Evolutionary conservation across 2,888 invertebrate species (phyloP).

Genomic region (Melitaea athalia): DNA sequence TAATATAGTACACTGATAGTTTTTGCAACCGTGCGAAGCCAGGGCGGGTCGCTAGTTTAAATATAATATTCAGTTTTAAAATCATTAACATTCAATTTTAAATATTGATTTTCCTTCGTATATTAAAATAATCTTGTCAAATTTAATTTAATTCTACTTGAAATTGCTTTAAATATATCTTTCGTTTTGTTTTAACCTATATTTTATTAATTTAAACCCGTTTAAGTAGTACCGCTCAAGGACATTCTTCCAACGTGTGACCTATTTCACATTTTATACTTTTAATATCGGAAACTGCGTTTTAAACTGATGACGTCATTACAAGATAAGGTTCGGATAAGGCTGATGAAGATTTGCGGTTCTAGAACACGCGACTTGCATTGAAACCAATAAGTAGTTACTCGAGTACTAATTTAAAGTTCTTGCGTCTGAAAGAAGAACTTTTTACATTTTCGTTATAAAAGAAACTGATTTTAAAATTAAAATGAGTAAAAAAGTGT

Average conservation of each 20-base stretch:
- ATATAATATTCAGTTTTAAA: no score
- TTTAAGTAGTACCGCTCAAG: background rate
- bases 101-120: no score
- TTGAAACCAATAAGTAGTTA: background rate
- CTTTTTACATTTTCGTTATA: background rate
- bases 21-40: no score
- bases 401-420: background rate
- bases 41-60: no score
- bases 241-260: background rate
- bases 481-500: background rate
- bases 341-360: background rate
- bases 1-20: no score
- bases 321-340: background rate
- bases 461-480: background rate
- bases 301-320: background rate
- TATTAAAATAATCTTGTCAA: no score
- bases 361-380: background rate
- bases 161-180: no score
- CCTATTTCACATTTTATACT: constrained; percentile 5
- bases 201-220: background rate
- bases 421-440: background rate
- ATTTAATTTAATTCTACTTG: no score
- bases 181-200: background rate
- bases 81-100: no score
- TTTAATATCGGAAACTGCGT: background rate